Conservation (phyloP, 2,797 vertebrate species). For the Sebastes dallii region DNA sequence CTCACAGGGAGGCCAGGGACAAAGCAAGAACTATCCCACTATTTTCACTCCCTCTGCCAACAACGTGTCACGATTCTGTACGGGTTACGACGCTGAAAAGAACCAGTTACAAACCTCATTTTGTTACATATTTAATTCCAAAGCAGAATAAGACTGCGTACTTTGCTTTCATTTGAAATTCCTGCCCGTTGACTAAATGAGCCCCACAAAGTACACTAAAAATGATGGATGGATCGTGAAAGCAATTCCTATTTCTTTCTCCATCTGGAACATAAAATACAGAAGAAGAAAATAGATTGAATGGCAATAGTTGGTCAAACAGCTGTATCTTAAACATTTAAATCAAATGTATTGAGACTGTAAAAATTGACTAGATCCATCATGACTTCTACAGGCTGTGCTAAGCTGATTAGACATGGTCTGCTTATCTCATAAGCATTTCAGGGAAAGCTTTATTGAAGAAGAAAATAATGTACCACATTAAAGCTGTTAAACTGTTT, state of each 20-base stretch:
- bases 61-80: conserved; percentile 32
- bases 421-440: conserved; percentile 23
- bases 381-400: conserved; percentile 11
- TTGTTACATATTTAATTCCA: neutral
- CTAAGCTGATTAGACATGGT: conserved; percentile 30
- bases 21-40: conserved; percentile 49
- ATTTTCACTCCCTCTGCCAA: conserved; percentile 41
- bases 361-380: conserved; percentile 17
- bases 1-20: conserved; percentile 45
- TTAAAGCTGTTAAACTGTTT: conserved; percentile 14
- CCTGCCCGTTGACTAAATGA: conserved; percentile 2
- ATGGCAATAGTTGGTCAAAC: neutral
- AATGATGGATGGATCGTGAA: neutral
- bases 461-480: conserved; percentile 4
- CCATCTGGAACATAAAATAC: neutral
- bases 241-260: neutral
- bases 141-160: neutral
- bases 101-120: neutral
- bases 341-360: neutral
- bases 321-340: neutral
- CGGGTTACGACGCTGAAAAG: neutral
- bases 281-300: neutral
- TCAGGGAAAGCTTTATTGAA: conserved; percentile 4
- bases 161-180: neutral
- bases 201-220: neutral